Conservation (phyloP, 2,888 invertebrate species). For the Molanna angustata region DNA sequence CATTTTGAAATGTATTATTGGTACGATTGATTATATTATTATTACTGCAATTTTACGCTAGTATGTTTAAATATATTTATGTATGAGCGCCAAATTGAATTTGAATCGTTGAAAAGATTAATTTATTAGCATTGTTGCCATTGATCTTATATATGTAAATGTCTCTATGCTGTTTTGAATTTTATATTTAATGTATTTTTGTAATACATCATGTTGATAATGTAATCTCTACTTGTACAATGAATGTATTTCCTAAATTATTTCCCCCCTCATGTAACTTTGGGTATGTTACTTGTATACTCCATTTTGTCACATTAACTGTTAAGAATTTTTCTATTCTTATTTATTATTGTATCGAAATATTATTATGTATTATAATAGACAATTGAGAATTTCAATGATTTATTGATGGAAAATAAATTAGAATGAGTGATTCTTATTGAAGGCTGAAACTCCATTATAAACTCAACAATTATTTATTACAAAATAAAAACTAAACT, state of each 20-base stretch:
- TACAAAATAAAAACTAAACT: constrained; percentile 21
- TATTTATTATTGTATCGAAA: constrained; percentile 7
- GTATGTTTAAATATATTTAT: constrained; percentile 5
- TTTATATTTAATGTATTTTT: constrained; percentile 10
- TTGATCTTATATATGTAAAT: too few relatives aligned
- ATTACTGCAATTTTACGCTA: background rate
- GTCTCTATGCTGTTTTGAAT: constrained; percentile 7
- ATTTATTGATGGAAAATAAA: too few relatives aligned
- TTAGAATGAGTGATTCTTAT: constrained; percentile 21
- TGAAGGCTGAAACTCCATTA: constrained; percentile 26
- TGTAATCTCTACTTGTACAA: background rate
- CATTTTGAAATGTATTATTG: too few relatives aligned
- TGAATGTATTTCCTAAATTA: constrained; percentile 10
- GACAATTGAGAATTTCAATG: background rate
- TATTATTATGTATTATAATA: constrained; percentile 4
- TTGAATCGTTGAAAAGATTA: constrained; percentile 13
- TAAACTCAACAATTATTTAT: constrained; percentile 22
- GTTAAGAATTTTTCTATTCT: constrained; percentile 11
- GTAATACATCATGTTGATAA: constrained; percentile 8
- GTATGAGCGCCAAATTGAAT: constrained; percentile 17
- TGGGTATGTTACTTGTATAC: constrained; percentile 8
- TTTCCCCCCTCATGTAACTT: constrained; percentile 4
- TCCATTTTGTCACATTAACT: constrained; percentile 5
- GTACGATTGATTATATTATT: too few relatives aligned
- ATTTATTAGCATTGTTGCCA: constrained; percentile 10